Conservation (phyloP, 1,140 invertebrate species). For the Dendrolimus punctatus region DNA sequence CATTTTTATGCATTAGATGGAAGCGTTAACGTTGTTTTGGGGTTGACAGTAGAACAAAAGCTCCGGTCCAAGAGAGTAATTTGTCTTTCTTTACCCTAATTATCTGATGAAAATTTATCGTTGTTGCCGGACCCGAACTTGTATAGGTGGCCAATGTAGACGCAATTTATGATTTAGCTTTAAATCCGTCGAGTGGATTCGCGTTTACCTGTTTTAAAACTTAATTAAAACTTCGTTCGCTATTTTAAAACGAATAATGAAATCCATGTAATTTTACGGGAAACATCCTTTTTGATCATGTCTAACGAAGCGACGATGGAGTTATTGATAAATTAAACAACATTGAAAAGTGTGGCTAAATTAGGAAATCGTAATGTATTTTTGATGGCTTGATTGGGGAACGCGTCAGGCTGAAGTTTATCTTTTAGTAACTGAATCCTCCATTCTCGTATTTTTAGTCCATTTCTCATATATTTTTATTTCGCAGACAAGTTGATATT, state of each 20-base stretch:
- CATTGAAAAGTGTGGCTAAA: no score
- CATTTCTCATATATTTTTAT: no score
- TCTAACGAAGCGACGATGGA: no score
- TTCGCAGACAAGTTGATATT: no score
- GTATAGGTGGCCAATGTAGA: constrained; percentile 12
- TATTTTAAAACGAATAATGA: no score
- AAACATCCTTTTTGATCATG: no score
- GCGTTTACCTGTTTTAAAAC: constrained; percentile 5
- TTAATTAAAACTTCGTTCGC: constrained; percentile 2
- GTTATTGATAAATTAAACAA: no score
- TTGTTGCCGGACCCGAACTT: constrained; percentile 19
- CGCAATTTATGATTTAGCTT: constrained; percentile 14
- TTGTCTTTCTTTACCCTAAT: constrained; percentile 49
- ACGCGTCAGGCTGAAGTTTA: background rate
- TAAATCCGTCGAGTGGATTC: constrained; percentile 8
- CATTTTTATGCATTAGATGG: background rate
- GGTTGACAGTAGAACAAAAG: constrained; percentile 10
- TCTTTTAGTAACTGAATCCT: no score
- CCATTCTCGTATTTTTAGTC: no score
- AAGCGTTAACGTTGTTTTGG: constrained; percentile 1
- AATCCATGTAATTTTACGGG: no score
- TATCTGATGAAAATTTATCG: constrained; percentile 53
- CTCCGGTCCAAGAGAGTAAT: constrained; percentile 24
- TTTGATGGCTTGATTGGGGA: constrained; percentile 24
- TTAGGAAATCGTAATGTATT: background rate